Conservation (phyloP, 1,140 invertebrate species). For the Wasmannia auropunctata region DNA sequence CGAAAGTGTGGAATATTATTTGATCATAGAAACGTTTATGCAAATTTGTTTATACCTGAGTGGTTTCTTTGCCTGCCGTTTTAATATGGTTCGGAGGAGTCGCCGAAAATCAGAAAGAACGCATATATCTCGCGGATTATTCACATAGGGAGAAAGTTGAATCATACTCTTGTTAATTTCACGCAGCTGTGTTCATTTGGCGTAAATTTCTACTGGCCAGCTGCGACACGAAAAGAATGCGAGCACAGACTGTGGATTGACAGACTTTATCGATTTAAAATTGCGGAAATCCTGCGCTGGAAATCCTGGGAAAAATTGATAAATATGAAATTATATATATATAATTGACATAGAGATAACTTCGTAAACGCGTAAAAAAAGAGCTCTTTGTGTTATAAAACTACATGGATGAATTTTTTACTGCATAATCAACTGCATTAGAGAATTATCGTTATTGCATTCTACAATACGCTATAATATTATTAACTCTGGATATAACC, state of each 20-base stretch:
- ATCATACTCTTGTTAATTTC: constrained; percentile 1
- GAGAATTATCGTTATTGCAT: background rate
- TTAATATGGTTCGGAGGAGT: background rate
- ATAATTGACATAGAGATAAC: background rate
- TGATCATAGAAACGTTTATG: constrained; percentile 31
- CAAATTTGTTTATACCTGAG: constrained; percentile 57
- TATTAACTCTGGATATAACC: background rate
- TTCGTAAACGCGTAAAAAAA: too few relatives aligned
- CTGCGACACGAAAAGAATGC: background rate
- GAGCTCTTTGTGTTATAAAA: too few relatives aligned
- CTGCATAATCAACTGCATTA: background rate
- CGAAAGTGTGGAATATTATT: background rate
- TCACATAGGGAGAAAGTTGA: background rate
- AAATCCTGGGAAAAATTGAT: too few relatives aligned
- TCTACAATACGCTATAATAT: background rate
- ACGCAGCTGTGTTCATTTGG: constrained; percentile 8
- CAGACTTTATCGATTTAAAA: background rate
- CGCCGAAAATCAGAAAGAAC: background rate
- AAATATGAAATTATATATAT: background rate
- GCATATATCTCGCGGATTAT: background rate
- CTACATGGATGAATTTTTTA: too few relatives aligned
- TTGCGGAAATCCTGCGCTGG: background rate
- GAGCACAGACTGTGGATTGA: background rate
- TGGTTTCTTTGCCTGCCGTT: background rate
- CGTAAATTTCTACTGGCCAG: background rate